Percentiles rank a stretch among this genome's conserved stretches.
These are phyloP conservation scores for Halichoerus grypus DNA, from an alignment of 2,113 vertebrate genomes.

Conservation along the genomic window DNA sequence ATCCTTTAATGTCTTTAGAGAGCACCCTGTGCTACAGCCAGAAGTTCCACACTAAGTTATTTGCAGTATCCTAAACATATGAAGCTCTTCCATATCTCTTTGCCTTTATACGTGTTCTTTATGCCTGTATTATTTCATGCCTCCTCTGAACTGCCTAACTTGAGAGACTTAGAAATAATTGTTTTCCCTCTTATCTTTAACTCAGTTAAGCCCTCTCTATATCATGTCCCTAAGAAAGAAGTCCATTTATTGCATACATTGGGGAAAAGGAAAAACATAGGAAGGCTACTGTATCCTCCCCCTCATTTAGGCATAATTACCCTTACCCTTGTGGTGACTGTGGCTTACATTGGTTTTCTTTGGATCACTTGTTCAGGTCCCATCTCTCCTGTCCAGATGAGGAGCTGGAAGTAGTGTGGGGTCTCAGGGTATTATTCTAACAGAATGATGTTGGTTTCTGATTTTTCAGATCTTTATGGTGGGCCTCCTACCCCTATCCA, in stretches of 20 bases:
- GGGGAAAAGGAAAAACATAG: background rate
- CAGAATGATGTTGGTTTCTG: background rate
- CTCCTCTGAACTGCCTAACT: background rate
- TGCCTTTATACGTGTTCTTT: background rate
- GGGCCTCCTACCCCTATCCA: accelerated
- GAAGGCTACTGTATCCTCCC: background rate
- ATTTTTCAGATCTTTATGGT: constrained; percentile 15
- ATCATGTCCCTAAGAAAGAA: background rate
- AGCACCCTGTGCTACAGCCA: background rate
- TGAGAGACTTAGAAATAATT: constrained; percentile 32
- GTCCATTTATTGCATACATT: background rate
- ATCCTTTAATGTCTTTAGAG: background rate
- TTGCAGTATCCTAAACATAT: background rate
- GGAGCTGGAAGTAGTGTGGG: background rate
- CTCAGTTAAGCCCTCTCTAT: background rate
- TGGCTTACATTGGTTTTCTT: background rate
- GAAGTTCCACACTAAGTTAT: background rate
- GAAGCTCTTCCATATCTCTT: background rate
- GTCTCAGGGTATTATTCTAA: background rate
- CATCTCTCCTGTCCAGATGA: background rate
- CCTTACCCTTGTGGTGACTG: background rate
- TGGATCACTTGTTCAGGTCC: background rate
- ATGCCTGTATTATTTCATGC: background rate
- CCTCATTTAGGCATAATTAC: background rate
- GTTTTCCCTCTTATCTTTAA: background rate